Conservation (phyloP, 2,113 vertebrate genomes). For the Gavialis gangeticus region DNA sequence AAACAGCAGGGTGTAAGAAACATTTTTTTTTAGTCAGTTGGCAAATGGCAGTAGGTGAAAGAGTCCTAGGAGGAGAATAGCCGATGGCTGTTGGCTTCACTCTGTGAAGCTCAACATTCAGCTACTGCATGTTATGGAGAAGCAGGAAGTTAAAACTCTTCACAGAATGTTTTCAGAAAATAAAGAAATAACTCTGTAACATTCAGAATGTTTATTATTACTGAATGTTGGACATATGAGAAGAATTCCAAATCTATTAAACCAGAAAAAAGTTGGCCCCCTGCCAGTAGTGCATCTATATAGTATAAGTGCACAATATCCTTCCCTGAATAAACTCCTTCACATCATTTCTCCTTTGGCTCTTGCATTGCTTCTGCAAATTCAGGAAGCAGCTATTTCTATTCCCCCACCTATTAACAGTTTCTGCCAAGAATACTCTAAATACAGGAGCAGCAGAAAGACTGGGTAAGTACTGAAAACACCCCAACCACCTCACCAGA, state of each 20-base stretch:
- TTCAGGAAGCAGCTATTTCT: neutral
- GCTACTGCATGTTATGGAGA: neutral
- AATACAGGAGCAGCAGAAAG: neutral
- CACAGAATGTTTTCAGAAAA: neutral
- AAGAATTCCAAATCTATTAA: conserved; percentile 7
- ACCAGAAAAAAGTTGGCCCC: neutral
- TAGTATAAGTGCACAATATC: neutral
- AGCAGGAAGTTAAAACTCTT: neutral
- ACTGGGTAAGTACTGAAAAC: neutral
- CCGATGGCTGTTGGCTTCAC: neutral
- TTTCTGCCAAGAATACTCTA: neutral
- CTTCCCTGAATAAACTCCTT: neutral
- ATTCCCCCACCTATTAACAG: neutral
- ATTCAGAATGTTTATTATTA: neutral
- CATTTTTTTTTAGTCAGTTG: neutral
- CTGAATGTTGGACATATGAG: neutral
- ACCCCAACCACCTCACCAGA: neutral
- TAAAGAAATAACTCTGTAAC: neutral
- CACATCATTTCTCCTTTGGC: neutral
- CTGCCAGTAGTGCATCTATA: neutral
- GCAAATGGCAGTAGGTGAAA: neutral
- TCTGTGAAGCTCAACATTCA: neutral
- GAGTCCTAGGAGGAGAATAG: neutral
- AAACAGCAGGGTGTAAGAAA: neutral
- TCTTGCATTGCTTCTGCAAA: neutral